These are phyloP conservation scores for Parthenolecanium corni DNA, from an alignment of 2,888 invertebrate species.

Conservation along the genomic window DNA sequence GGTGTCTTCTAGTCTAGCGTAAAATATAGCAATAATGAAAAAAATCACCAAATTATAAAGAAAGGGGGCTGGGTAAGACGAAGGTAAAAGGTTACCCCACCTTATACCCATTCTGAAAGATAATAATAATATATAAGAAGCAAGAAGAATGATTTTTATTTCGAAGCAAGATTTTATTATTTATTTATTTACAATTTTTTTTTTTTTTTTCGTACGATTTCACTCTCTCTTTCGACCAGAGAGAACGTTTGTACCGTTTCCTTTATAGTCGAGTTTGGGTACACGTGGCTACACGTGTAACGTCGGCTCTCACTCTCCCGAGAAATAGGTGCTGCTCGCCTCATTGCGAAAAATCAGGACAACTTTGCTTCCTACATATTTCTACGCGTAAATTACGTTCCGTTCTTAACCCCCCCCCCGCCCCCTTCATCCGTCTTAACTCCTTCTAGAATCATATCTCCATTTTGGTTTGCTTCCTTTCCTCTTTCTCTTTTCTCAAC, in stretches of 20 bases:
- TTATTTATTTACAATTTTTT: not conserved
- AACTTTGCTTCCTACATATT: constrained; percentile 2
- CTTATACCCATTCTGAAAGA: not conserved
- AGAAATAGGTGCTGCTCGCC: constrained; percentile 1
- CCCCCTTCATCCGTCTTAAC: too few relatives aligned
- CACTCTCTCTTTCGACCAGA: constrained; percentile 3
- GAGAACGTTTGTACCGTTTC: constrained; percentile 20
- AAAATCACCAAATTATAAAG: not conserved
- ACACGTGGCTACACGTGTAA: constrained; percentile 24
- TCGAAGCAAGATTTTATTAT: too few relatives aligned
- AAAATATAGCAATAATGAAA: not conserved
- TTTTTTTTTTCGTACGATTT: not conserved
- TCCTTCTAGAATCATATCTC: too few relatives aligned
- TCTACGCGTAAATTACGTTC: not conserved
- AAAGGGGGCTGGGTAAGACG: not conserved
- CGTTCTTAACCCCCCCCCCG: too few relatives aligned
- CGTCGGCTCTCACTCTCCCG: too few relatives aligned
- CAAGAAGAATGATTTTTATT: not conserved
- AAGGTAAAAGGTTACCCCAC: not conserved
- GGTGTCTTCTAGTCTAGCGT: not conserved
- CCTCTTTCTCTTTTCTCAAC: too few relatives aligned
- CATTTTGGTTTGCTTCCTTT: too few relatives aligned
- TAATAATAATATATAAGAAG: not conserved
- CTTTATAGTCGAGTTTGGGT: not conserved
- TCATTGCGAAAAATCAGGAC: constrained; percentile 5